Evolutionary conservation across 2,113 vertebrate genomes (phyloP).

Genomic region (Genyomyrus donnyi): DNA sequence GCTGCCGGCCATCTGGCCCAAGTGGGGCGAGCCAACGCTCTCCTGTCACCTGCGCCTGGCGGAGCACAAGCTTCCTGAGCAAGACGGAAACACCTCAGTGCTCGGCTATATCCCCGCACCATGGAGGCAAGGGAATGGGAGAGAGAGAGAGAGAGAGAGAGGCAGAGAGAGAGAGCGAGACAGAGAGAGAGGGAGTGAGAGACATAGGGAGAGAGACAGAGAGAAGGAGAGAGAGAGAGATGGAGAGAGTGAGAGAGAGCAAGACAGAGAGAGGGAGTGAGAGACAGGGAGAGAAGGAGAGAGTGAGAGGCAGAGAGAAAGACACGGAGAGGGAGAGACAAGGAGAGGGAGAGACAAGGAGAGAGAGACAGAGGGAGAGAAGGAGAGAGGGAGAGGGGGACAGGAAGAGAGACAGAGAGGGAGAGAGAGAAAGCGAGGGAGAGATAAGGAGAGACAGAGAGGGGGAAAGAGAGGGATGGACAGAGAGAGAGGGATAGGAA

Average conservation of each 20-base stretch:
- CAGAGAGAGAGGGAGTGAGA: background rate
- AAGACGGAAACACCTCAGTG: background rate
- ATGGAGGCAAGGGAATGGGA: background rate
- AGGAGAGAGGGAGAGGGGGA: too few relatives aligned
- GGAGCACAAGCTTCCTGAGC: background rate
- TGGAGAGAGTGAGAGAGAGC: background rate
- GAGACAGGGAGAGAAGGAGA: too few relatives aligned
- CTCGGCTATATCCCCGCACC: background rate
- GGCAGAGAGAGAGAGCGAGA: background rate
- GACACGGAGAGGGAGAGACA: too few relatives aligned
- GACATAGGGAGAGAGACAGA: background rate
- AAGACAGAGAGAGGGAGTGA: background rate
- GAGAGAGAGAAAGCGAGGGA: too few relatives aligned
- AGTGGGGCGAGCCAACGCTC: background rate
- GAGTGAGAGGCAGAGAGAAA: too few relatives aligned
- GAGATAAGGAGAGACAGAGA: too few relatives aligned
- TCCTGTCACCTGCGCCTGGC: conserved; percentile 15
- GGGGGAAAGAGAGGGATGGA: too few relatives aligned
- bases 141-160: background rate
- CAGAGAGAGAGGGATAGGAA: too few relatives aligned
- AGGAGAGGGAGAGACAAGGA: too few relatives aligned
- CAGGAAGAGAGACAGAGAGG: too few relatives aligned
- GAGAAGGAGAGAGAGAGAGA: background rate
- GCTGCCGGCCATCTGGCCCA: conserved; percentile 13
- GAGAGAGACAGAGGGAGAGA: too few relatives aligned